Evolutionary conservation across 2,113 vertebrate species (phyloP), one percentile per base, ranked within the genome.

Genomic region (Forbesichthys agassizii): DNA sequence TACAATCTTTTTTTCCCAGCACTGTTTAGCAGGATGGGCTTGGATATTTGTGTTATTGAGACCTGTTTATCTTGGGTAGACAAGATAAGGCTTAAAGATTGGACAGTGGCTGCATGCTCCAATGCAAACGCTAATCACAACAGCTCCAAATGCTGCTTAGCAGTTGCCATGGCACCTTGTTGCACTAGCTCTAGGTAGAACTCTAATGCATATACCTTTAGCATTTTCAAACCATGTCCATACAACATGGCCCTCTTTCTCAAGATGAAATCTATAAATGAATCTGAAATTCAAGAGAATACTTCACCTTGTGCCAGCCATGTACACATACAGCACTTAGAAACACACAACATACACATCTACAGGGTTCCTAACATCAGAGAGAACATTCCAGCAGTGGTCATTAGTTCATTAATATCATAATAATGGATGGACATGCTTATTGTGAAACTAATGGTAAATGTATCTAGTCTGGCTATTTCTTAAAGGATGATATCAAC

Each of bases 251-350:
- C 90, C 86, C 86, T 91, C 90, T 90, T 92, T 92, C 86, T 90
- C 89, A 92, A 91, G 91, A 91, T 90, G 89, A 90, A 90, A 90
- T 90, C 91, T 91, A 90, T 88, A 88, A 92, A 92, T 90, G 89
- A 92, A 91, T 92, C 91, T 91, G 91, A 90, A 92, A 92, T 91
- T 91, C 89, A 91, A 91, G 86, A 92, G 84, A 92, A 88, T 91
- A 92, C 90, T 92, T 92, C 90, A 90, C 89, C 91, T 90, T 91
- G 90, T 90, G 91, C 88, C 89, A 88, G 87, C 87, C 86, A 88
- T 82, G 85, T 86, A 89, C 84, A 90, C 85, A 90, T 78, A 88
- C 84, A 91, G 85, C 88, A 90, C 88, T 88, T 84, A 73, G 74
- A 91, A 84, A 88, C 78, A 91, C 82, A 91, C 77, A 85, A 84